These are phyloP conservation scores for Setipinna tenuifilis DNA, from an alignment of 2,797 vertebrate genomes.

Conservation along the genomic window DNA sequence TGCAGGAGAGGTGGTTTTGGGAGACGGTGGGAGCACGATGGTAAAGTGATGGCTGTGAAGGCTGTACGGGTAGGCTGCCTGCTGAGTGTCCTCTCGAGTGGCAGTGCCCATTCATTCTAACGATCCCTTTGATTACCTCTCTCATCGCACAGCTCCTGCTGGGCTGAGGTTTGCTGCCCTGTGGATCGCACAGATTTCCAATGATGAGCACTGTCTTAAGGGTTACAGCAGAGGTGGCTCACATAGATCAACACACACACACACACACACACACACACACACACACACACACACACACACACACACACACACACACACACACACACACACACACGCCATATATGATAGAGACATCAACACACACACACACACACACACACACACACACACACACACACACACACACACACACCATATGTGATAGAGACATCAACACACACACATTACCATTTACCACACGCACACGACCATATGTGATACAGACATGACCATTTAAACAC, in stretches of 20 bases:
- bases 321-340: not conserved
- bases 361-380: not conserved
- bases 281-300: not conserved
- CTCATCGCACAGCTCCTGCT: not conserved
- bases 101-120: not conserved
- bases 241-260: not conserved
- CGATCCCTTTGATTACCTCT: constrained; percentile 8
- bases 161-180: not conserved
- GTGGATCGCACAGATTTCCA: constrained; percentile 2
- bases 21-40: not conserved
- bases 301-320: not conserved
- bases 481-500: not conserved
- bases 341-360: not conserved
- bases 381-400: not conserved
- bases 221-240: not conserved
- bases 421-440: no score
- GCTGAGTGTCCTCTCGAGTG: not conserved
- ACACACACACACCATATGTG: no score
- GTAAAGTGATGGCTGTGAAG: not conserved
- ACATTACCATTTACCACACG: no score
- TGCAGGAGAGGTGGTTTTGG: not conserved
- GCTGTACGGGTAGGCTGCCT: not conserved
- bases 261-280: not conserved
- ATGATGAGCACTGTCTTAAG: not conserved
- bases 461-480: not conserved